Evolutionary conservation across 2,888 invertebrate species (phyloP), one percentile per base, ranked within the genome.

Genomic region (Euplagia quadripunctaria): DNA sequence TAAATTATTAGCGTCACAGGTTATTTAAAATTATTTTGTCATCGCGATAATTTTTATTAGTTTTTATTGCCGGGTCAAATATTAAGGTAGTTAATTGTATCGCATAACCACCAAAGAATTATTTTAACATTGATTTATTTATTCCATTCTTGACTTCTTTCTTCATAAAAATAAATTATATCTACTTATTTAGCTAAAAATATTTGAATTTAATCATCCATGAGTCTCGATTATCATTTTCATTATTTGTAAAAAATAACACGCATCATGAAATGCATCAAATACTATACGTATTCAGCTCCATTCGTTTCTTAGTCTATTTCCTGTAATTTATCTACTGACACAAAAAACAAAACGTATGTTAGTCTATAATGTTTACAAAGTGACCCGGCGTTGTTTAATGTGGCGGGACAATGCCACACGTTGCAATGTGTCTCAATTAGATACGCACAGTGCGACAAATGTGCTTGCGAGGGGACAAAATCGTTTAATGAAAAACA

Each of bases 391-490:
- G 86, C 84, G 82, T 86, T 86, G 85, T 81, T 83, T 85, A 92
- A 92, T 90, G 91, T 86, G 80, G 85, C 91, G 89, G 82, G 86
- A 87, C 88, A 85, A 80, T 79, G 83, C 82, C 80, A 79, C 79
- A 86, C 82, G 77, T 75, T 83, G 82, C 88, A 88, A 93, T 94
- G 90, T 87, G 90, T 94, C 93, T 93, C 94, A 94, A 94, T 94
- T 94, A 94, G 94, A 88, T 85, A 87, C 89, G 91, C 91, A 87
- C 89, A 74, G 78, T 86, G 87, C 82, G 83, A 86, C 88, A 87
- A 90, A 79, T 78, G 78, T 76, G 72, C 72, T 73, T 46, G 66
- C 70, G 52, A 68, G 66, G 89, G 88, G 87, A 88, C 88, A 77
- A 86, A 90, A 89, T 88, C 89, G 64, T 72, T 65, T 74, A 72